phyloP scores from a whole-genome alignment of 1,140 invertebrate species.

The Trigoniulus corallinus region DNA sequence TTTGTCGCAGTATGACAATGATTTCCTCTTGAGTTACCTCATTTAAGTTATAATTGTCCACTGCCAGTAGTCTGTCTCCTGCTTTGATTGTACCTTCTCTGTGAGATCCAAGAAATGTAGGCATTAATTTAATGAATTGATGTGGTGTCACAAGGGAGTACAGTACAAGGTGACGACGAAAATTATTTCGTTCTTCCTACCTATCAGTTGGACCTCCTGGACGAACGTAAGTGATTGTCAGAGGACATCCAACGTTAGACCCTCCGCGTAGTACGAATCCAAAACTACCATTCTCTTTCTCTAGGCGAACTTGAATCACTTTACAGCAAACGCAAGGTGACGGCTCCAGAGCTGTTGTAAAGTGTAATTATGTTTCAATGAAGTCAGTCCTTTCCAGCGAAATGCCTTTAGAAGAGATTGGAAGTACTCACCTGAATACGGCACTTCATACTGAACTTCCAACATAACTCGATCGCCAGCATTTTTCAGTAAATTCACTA shows the following conservation, averaged over 20 bases:
- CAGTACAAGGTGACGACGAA: not conserved
- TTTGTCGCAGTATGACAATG: slow-evolving; percentile 26
- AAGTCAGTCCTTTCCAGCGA: no score
- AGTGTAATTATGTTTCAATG: no score
- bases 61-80: slow-evolving; percentile 73
- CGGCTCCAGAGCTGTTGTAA: not conserved
- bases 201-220: slow-evolving; percentile 74
- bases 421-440: slow-evolving; percentile 27
- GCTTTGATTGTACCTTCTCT: slow-evolving; percentile 60
- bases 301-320: slow-evolving; percentile 44
- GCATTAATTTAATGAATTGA: not conserved
- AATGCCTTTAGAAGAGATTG: not conserved
- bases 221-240: slow-evolving; percentile 75
- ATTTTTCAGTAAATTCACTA: slow-evolving; percentile 54
- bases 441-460: slow-evolving; percentile 66
- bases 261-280: slow-evolving; percentile 77
- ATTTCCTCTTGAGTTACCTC: slow-evolving; percentile 32
- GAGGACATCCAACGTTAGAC: slow-evolving; percentile 44
- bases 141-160: not conserved
- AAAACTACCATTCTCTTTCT: slow-evolving; percentile 65
- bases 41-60: slow-evolving; percentile 46
- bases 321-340: slow-evolving; percentile 10
- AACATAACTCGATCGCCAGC: slow-evolving; percentile 50
- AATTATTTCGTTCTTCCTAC: no score
- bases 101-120: slow-evolving; percentile 14